Evolutionary conservation across 2,888 invertebrate genomes (phyloP).

Genomic region (Philereme vetulata): DNA sequence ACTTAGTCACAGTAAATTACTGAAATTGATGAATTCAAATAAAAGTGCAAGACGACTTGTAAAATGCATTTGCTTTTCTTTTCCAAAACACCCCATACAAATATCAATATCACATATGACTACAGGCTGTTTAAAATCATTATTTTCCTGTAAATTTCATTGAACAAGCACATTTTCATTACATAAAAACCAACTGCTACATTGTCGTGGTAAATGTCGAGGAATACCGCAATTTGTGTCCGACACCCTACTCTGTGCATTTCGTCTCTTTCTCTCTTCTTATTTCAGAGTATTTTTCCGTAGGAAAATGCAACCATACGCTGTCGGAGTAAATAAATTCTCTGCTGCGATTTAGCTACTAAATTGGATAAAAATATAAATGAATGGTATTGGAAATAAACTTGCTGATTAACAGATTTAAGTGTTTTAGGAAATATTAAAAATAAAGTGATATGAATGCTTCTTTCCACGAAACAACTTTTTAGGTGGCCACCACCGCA

Average conservation of each 20-base stretch:
- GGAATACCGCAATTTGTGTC: constrained; percentile 46
- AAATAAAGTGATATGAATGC: no score
- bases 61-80: no score
- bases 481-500: no score
- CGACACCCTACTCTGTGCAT: constrained; percentile 30
- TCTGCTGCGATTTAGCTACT: constrained; percentile 23
- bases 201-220: constrained; percentile 41
- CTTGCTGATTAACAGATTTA: no score
- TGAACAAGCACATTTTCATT: constrained; percentile 54
- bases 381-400: constrained; percentile 7
- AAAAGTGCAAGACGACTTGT: no score
- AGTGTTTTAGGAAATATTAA: no score
- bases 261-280: constrained; percentile 22
- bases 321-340: constrained; percentile 23
- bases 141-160: constrained; percentile 41
- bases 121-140: constrained; percentile 40
- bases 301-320: constrained; percentile 41
- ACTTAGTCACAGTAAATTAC: no score
- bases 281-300: neutral
- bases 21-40: no score
- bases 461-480: no score
- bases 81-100: neutral
- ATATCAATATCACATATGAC: constrained; percentile 22
- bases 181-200: constrained; percentile 50
- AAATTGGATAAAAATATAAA: constrained; percentile 22